Percentiles rank a stretch among this genome's conserved stretches.
phyloP scores from a whole-genome alignment of 2,888 invertebrate species.

The Tetanocera ferruginea region DNA sequence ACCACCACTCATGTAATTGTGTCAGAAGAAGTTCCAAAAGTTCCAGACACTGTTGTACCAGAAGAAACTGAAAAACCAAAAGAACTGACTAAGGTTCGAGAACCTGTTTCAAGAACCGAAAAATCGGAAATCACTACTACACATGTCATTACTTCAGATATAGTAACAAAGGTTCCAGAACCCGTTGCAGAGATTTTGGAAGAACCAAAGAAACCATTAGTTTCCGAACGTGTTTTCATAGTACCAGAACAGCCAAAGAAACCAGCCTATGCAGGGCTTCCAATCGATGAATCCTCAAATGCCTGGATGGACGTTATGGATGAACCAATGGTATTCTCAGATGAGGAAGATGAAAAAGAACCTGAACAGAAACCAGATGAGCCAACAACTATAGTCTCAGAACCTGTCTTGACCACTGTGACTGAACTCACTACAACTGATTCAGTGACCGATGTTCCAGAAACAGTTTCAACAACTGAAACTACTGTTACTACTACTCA shows the following conservation, averaged over 20 bases:
- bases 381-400: too few relatives aligned
- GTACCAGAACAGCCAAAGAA: slow-evolving; percentile 39
- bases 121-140: too few relatives aligned
- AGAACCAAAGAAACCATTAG: slow-evolving; percentile 48
- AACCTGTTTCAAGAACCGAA: too few relatives aligned
- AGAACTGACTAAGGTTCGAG: too few relatives aligned
- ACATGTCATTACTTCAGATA: too few relatives aligned
- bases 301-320: slow-evolving; percentile 62
- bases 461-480: slow-evolving; percentile 61
- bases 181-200: slow-evolving; percentile 15
- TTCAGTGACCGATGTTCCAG: slow-evolving; percentile 60
- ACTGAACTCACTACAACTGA: slow-evolving; percentile 6
- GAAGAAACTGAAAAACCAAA: neutral
- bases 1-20: slow-evolving; percentile 12
- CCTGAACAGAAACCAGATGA: neutral
- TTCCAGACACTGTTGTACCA: neutral
- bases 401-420: slow-evolving; percentile 29
- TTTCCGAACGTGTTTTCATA: neutral
- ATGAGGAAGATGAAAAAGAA: slow-evolving; percentile 52
- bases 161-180: too few relatives aligned
- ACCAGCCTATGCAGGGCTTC: slow-evolving; percentile 55
- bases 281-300: slow-evolving; percentile 57
- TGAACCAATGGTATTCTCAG: slow-evolving; percentile 61
- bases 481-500: slow-evolving; percentile 30
- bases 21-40: slow-evolving; percentile 42